These are phyloP conservation scores for Brachynemurus nebulosus DNA, from an alignment of 2,888 invertebrate genomes.

Conservation along the genomic window DNA sequence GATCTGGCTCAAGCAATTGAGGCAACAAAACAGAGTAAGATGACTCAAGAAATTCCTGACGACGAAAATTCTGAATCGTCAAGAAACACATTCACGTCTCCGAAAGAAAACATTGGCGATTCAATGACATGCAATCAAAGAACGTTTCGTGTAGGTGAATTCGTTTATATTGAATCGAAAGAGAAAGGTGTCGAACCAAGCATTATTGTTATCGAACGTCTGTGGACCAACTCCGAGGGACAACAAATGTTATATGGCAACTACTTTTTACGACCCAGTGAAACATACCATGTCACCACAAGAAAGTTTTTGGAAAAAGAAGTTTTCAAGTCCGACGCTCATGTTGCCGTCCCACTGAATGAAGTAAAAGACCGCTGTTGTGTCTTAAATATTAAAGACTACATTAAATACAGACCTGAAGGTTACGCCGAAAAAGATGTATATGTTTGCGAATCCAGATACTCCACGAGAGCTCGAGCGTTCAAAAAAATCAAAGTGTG, in stretches of 20 bases:
- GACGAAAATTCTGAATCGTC: conserved; percentile 62
- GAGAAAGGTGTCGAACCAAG: conserved; percentile 52
- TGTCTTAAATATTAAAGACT: conserved; percentile 90
- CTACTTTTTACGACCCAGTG: conserved; percentile 81
- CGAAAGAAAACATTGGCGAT: conserved; percentile 31
- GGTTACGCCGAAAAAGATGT: conserved; percentile 82
- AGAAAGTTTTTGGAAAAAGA: conserved; percentile 93
- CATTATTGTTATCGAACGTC: conserved; percentile 75
- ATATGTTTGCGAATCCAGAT: conserved; percentile 93
- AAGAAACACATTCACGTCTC: background rate
- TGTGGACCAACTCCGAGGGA: conserved; percentile 74
- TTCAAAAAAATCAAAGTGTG: conserved; percentile 90
- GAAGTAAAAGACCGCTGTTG: conserved; percentile 80
- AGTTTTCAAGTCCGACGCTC: conserved; percentile 88
- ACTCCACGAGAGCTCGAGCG: conserved; percentile 68
- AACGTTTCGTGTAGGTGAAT: conserved; percentile 72
- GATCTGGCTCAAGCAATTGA: conserved; percentile 66
- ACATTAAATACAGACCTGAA: conserved; percentile 79
- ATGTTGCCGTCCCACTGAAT: conserved; percentile 69
- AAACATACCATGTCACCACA: conserved; percentile 91
- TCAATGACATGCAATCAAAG: conserved; percentile 63
- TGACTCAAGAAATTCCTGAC: conserved; percentile 62
- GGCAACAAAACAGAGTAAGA: conserved; percentile 58
- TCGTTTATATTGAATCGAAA: conserved; percentile 72
- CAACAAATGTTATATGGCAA: conserved; percentile 85